These are phyloP conservation scores for Aproaerema taeniolella DNA, from an alignment of 2,888 invertebrate genomes.

Conservation along the genomic window DNA sequence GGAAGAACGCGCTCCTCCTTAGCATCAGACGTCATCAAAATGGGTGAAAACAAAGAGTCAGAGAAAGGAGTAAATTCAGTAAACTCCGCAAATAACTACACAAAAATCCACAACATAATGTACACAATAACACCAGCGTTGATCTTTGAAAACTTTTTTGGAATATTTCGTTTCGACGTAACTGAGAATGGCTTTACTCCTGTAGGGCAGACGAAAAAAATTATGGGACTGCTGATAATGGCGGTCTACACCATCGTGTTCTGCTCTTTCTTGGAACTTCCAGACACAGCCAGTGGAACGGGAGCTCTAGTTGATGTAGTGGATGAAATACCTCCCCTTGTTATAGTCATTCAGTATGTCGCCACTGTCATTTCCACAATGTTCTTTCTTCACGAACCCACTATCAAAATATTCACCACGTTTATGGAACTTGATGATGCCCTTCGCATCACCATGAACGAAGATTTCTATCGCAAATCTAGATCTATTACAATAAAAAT, in stretches of 20 bases:
- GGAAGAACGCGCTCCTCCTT: no score
- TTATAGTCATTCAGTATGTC: constrained; percentile 34
- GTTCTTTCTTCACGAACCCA: constrained; percentile 28
- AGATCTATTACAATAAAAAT: constrained; percentile 21
- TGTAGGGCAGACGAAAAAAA: constrained; percentile 31
- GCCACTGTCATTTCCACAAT: constrained; percentile 28
- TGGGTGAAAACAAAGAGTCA: background rate
- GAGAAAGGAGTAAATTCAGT: background rate
- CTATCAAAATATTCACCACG: constrained; percentile 30
- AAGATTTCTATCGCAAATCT: constrained; percentile 31
- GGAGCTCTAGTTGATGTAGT: constrained; percentile 24
- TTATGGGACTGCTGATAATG: constrained; percentile 23
- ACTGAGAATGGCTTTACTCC: constrained; percentile 25
- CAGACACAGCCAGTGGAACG: constrained; percentile 14
- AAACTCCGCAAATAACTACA: background rate
- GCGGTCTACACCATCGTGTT: constrained; percentile 5
- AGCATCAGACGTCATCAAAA: constrained; percentile 1
- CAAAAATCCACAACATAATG: constrained; percentile 4
- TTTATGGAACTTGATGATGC: constrained; percentile 33
- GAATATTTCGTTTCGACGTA: constrained; percentile 38
- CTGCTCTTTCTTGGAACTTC: constrained; percentile 5
- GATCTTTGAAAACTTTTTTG: constrained; percentile 33
- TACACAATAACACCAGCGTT: constrained; percentile 30
- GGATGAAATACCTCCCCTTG: constrained; percentile 29
- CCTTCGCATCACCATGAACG: constrained; percentile 24